Conservation (phyloP, 2,888 invertebrate genomes). For the Cerastoderma edule region DNA sequence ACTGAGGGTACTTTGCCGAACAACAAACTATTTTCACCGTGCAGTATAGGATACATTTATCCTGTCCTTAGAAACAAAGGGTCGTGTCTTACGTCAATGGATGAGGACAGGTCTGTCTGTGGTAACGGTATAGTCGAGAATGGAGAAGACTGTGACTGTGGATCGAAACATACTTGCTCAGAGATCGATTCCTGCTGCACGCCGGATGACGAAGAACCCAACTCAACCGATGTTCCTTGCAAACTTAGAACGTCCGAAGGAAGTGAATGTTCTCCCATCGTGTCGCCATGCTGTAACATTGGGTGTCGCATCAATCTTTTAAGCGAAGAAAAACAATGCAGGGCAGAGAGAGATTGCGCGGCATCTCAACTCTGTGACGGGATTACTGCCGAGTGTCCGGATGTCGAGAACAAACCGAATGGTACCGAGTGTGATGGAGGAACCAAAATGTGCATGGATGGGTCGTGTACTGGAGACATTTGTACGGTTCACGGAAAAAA, state of each 20-base stretch:
- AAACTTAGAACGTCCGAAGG: constrained; percentile 63
- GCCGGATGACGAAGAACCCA: constrained; percentile 51
- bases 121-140: constrained; percentile 74
- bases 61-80: constrained; percentile 75
- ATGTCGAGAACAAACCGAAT: constrained; percentile 35
- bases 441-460: constrained; percentile 61
- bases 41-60: constrained; percentile 72
- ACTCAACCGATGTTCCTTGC: constrained; percentile 67
- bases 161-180: constrained; percentile 56
- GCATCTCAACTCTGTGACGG: constrained; percentile 64
- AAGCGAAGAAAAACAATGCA: constrained; percentile 52
- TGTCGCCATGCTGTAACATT: constrained; percentile 65
- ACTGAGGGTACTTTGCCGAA: constrained; percentile 69
- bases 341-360: constrained; percentile 63
- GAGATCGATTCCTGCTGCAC: constrained; percentile 70
- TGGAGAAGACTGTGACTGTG: constrained; percentile 78
- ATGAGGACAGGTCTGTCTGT: constrained; percentile 58
- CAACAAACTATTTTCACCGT: constrained; percentile 74
- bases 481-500: constrained; percentile 59
- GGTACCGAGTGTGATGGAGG: constrained; percentile 63
- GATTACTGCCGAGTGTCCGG: constrained; percentile 63
- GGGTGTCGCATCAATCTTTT: constrained; percentile 54
- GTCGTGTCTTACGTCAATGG: constrained; percentile 60
- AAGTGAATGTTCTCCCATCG: constrained; percentile 66
- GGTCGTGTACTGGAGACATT: constrained; percentile 62